Evolutionary conservation across 1,140 invertebrate genomes (phyloP).

Genomic region (Temnothorax nylanderi): DNA sequence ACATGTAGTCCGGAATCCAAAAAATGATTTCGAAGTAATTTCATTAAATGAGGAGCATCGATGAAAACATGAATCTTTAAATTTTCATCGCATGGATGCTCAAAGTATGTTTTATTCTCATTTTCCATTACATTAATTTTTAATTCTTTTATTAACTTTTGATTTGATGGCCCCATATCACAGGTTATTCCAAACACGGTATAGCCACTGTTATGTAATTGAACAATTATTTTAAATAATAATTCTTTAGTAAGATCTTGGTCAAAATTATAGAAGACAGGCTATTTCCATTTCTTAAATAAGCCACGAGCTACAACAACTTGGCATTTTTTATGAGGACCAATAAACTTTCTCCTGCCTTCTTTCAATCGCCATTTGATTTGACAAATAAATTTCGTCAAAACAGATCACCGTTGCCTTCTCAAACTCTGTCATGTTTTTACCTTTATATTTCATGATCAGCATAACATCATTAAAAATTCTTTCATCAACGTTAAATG

Average conservation of each 20-base stretch:
- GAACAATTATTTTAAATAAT: not conserved
- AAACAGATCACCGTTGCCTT: too few relatives aligned
- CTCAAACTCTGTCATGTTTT: not conserved
- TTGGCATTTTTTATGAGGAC: not conserved
- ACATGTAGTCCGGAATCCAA: too few relatives aligned
- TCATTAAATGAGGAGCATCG: not conserved
- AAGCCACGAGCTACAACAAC: not conserved
- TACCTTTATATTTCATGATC: not conserved
- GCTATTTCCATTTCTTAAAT: constrained; percentile 3
- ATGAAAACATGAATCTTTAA: not conserved
- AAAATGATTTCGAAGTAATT: too few relatives aligned
- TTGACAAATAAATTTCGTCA: constrained; percentile 2
- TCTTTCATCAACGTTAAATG: not conserved
- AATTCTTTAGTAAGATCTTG: not conserved
- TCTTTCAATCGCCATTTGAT: not conserved
- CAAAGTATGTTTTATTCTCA: not conserved
- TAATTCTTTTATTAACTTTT: not conserved
- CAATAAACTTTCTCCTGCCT: not conserved
- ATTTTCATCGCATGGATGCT: not conserved
- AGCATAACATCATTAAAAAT: not conserved
- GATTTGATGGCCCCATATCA: constrained; percentile 3
- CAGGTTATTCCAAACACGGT: not conserved
- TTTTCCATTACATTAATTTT: not conserved
- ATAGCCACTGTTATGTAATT: constrained; percentile 10
- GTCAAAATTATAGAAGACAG: not conserved